A percentile compares a stretch with the other conserved stretches of the same genome.
phyloP scores from a whole-genome alignment of 2,113 vertebrate genomes.

The Macrotis lagotis region DNA sequence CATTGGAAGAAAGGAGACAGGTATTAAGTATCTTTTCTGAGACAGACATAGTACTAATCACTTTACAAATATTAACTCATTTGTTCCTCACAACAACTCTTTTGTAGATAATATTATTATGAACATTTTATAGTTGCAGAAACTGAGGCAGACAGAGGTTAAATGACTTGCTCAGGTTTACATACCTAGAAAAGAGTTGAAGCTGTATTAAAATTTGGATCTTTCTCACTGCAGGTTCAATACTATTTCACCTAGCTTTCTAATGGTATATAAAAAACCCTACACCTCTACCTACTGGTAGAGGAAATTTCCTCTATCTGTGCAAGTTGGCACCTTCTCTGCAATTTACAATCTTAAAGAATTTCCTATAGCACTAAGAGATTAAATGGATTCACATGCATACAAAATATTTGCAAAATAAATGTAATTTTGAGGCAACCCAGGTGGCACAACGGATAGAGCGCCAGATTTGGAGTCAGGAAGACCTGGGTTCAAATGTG shows the following conservation, averaged over 20 bases:
- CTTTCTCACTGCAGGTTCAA: neutral
- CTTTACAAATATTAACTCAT: neutral
- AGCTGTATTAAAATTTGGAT: neutral
- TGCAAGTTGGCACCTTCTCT: neutral
- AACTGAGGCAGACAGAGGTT: neutral
- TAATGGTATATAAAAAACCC: neutral
- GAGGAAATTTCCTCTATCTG: neutral
- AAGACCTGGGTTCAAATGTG: no score
- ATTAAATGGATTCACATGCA: neutral
- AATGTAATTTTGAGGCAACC: neutral
- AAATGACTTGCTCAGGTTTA: neutral
- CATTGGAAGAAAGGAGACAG: neutral
- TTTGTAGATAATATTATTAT: neutral
- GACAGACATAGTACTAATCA: neutral
- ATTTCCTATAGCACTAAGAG: neutral
- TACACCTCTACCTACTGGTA: neutral
- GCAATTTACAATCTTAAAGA: neutral
- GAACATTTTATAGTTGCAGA: neutral
- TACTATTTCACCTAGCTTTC: neutral
- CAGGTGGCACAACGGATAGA: no score
- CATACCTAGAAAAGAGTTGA: neutral
- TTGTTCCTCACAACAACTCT: neutral
- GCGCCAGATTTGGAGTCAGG: no score
- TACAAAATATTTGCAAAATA: neutral
- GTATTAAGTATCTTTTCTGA: neutral